Base-by-base conservation (phyloP, 2,113 vertebrate species). In the Seriola quinqueradiata region DNA sequence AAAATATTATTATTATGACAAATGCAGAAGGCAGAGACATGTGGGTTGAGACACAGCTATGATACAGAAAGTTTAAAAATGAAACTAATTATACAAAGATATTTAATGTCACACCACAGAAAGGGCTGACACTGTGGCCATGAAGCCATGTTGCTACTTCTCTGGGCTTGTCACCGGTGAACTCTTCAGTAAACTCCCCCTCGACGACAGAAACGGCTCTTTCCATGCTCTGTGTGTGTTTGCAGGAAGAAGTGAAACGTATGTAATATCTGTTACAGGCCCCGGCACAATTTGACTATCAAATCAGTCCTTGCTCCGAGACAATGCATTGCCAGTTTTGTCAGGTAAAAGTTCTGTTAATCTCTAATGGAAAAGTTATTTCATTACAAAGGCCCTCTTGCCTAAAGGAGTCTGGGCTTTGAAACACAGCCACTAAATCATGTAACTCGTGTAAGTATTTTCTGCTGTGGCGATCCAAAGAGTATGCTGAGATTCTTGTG, bases 391-490 rank as follows among this genome's bases (percentile, higher is more conserved):
- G 60, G 60, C 67, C 67, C 58, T 70, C 59, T 28, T 64, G 71
- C 73, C 74, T 79, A 64, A 77, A 83, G 79, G 76, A 54, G 87
- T 81, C 75, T 69, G 77, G 59, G 82, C 90, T 93, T 87, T 87
- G 82, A 95, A 94, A 92, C 76, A 14, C 89, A n/a, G 78, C 89
- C 90, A 91, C 82, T 94, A 94, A 95, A 95, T 94, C 93, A 93
- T 80, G 75, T 78, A 89, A 87, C 89, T 91, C 71, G 66, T 92
- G 90, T 90, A 94, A 91, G 92, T 90, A 87, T 94, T 94, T 91
- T 92, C 82, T 89, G 86, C 84, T 63, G 87, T 81, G 28, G 75
- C 86, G 58, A 85, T 92, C 89, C 88, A 77, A 90, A 89, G 88
- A 90, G 91, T 91, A 92, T 76, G 87, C 91, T 80, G 86, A 92